phyloP scores from a whole-genome alignment of 2,113 vertebrate genomes.

The Notarius lentiginosus region DNA sequence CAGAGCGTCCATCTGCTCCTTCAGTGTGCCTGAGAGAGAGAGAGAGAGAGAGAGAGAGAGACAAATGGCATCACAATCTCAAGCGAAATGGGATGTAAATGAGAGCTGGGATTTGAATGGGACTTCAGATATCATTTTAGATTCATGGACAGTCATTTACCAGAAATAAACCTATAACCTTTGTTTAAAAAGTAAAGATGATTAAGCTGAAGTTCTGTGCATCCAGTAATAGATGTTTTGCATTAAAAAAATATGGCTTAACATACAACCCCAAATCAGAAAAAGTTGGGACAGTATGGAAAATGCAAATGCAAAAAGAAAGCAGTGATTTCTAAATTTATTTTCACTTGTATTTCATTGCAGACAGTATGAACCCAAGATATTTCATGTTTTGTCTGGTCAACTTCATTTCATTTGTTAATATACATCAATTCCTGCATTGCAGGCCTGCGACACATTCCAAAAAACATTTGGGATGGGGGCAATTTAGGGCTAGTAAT shows the following conservation, averaged over 20 bases:
- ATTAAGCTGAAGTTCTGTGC: background rate
- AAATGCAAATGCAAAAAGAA: too few relatives aligned
- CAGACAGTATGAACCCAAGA: too few relatives aligned
- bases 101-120: constrained; percentile 4
- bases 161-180: background rate
- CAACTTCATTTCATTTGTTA: too few relatives aligned
- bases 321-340: too few relatives aligned
- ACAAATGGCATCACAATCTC: background rate
- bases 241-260: background rate
- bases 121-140: background rate
- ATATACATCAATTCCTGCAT: too few relatives aligned
- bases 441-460: too few relatives aligned
- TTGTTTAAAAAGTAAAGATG: background rate
- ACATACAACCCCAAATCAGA: background rate
- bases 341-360: too few relatives aligned
- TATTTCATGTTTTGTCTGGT: too few relatives aligned
- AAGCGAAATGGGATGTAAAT: background rate
- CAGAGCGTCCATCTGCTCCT: constrained; percentile 75
- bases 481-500: too few relatives aligned
- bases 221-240: background rate
- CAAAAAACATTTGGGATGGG: too few relatives aligned
- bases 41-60: constrained; percentile 29
- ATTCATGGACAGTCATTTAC: background rate
- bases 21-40: constrained; percentile 68
- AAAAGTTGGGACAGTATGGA: too few relatives aligned